These are phyloP conservation scores for Peromyscus nudipes DNA, from an alignment of 2,797 vertebrate species.

Conservation along the genomic window DNA sequence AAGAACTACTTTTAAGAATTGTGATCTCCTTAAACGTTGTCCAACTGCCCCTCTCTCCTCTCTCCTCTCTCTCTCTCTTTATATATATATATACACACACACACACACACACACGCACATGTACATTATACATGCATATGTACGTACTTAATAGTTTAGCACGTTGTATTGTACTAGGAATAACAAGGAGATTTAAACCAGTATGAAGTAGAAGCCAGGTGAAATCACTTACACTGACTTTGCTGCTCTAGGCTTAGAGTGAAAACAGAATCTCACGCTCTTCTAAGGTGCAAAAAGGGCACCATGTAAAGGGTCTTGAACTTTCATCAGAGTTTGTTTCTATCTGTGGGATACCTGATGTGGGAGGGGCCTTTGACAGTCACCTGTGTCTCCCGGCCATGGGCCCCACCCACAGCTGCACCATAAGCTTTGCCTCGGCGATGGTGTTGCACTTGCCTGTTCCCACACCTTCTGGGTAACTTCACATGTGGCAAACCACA, in stretches of 20 bases:
- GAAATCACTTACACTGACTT: background rate
- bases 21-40: background rate
- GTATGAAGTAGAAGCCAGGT: background rate
- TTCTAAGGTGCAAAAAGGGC: background rate
- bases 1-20: background rate
- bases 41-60: background rate
- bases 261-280: background rate
- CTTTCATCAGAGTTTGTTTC: background rate
- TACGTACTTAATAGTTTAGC: background rate
- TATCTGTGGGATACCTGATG: background rate
- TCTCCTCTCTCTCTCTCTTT: too few species aligned
- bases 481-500: background rate
- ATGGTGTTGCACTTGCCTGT: too few species aligned
- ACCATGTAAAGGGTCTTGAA: background rate
- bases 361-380: background rate
- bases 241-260: background rate
- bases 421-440: background rate
- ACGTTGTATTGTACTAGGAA: background rate
- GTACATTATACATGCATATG: background rate
- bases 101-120: too few species aligned
- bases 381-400: background rate
- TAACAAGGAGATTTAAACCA: slow-evolving; percentile 5
- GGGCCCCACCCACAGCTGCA: background rate
- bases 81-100: accelerated
- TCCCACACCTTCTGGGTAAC: background rate